Conservation (phyloP, 2,888 invertebrate genomes). For the Coleophora flavipennella region DNA sequence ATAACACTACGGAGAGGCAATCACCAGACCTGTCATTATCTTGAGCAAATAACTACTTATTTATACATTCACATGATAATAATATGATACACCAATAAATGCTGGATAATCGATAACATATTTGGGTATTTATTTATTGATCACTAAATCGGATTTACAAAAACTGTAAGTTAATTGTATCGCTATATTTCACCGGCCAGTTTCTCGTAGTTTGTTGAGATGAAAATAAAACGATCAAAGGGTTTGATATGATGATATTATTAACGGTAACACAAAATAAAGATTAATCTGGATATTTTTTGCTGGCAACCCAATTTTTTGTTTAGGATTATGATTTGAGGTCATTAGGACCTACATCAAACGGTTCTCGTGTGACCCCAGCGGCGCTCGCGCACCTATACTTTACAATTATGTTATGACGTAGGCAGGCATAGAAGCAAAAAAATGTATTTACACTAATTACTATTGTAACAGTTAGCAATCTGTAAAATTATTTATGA, state of each 20-base stretch:
- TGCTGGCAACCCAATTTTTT: slow-evolving; percentile 22
- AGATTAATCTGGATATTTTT: slow-evolving; percentile 55
- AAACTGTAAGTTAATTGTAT: slow-evolving; percentile 33
- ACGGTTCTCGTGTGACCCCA: slow-evolving; percentile 47
- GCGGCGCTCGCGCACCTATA: slow-evolving; percentile 30
- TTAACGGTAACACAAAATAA: slow-evolving; percentile 50
- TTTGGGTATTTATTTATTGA: slow-evolving; percentile 51
- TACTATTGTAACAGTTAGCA: no score
- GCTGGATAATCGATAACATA: slow-evolving; percentile 26
- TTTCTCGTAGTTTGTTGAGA: slow-evolving; percentile 32
- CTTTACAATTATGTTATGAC: slow-evolving; percentile 1
- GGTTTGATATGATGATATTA: slow-evolving; percentile 20
- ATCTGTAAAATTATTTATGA: no score
- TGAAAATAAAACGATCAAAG: slow-evolving; percentile 20
- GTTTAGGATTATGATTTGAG: slow-evolving; percentile 48
- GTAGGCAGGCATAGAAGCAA: slow-evolving; percentile 4
- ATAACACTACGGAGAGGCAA: slow-evolving; percentile 56
- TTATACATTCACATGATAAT: slow-evolving; percentile 45
- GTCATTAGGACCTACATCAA: slow-evolving; percentile 55
- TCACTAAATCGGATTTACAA: slow-evolving; percentile 41
- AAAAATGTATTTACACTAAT: slow-evolving; percentile 19
- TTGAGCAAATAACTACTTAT: slow-evolving; percentile 65
- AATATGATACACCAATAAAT: slow-evolving; percentile 40
- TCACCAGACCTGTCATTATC: slow-evolving; percentile 65
- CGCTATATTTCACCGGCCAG: slow-evolving; percentile 41